Evolutionary conservation across 2,888 invertebrate species (phyloP).

Genomic region (Volucella zonaria): DNA sequence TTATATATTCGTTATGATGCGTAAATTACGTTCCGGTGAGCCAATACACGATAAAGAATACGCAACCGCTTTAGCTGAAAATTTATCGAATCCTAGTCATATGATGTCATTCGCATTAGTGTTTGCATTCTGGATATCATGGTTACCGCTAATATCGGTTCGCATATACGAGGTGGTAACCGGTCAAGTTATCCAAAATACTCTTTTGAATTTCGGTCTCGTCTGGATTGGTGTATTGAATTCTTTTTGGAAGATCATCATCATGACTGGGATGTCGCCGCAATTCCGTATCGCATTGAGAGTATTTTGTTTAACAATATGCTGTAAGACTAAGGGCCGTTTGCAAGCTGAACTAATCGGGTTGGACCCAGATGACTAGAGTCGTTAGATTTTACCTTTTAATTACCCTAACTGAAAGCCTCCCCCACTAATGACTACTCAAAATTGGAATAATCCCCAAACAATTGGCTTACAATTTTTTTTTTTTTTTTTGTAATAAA

Average conservation of each 20-base stretch:
- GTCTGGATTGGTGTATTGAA: constrained; percentile 98
- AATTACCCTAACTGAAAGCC: constrained; percentile 72
- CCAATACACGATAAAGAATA: constrained; percentile 96
- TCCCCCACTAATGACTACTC: constrained; percentile 43
- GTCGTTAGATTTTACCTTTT: constrained; percentile 82
- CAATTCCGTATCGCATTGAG: constrained; percentile 95
- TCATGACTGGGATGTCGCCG: constrained; percentile 94
- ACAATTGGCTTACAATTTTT: constrained; percentile 55
- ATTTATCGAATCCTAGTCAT: constrained; percentile 96
- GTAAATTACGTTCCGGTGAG: constrained; percentile 91
- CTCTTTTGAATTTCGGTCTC: constrained; percentile 94
- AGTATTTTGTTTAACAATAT: constrained; percentile 93
- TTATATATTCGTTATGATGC: constrained; percentile 97
- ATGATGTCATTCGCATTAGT: constrained; percentile 97
- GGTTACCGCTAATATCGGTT: constrained; percentile 95
- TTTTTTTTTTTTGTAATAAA: constrained; percentile 46
- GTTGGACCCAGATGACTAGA: constrained; percentile 92
- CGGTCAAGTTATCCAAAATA: constrained; percentile 87
- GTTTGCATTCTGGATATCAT: constrained; percentile 94
- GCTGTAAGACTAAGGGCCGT: constrained; percentile 92
- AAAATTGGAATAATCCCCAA: constrained; percentile 43
- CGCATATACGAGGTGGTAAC: constrained; percentile 90
- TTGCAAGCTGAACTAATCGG: constrained; percentile 93
- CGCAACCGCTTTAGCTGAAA: constrained; percentile 94
- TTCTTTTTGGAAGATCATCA: constrained; percentile 97